phyloP scores from a whole-genome alignment of 2,888 invertebrate genomes.

The Pristionchus entomophagus region DNA sequence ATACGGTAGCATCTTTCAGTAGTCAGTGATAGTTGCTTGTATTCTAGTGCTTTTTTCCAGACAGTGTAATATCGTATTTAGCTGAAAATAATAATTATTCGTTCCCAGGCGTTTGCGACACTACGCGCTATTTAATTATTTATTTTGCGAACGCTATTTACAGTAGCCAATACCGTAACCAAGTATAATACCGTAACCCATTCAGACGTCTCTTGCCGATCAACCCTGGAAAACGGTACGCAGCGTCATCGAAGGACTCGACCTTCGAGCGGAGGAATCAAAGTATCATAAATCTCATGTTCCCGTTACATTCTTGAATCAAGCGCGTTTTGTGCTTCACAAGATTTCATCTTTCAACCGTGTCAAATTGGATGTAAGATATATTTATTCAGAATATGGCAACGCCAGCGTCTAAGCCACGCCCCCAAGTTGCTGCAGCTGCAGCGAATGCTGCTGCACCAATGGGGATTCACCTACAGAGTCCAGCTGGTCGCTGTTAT shows the following conservation, averaged over 20 bases:
- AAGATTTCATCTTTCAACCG: not conserved
- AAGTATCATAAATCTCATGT: too few species aligned
- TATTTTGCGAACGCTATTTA: too few species aligned
- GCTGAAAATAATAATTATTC: too few species aligned
- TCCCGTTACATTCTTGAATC: not conserved
- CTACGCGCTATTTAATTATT: too few species aligned
- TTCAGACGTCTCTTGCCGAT: not conserved
- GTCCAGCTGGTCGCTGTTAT: not conserved
- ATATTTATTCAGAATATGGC: not conserved
- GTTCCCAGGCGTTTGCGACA: too few species aligned
- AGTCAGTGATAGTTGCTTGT: too few species aligned
- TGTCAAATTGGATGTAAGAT: not conserved
- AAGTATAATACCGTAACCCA: too few species aligned
- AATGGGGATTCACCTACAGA: constrained; percentile 45
- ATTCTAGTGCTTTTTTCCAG: too few species aligned
- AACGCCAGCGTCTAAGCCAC: not conserved
- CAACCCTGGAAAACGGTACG: not conserved
- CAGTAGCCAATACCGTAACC: too few species aligned
- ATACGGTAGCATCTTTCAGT: too few species aligned
- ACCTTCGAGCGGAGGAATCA: not conserved
- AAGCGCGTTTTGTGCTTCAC: not conserved
- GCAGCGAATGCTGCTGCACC: not conserved
- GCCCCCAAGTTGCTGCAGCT: not conserved
- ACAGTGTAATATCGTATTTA: too few species aligned
- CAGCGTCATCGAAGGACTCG: not conserved